Percentiles rank a stretch among this genome's conserved stretches.
Conservation (phyloP, 2,797 vertebrate species). For the Coregonus suidteri region DNA sequence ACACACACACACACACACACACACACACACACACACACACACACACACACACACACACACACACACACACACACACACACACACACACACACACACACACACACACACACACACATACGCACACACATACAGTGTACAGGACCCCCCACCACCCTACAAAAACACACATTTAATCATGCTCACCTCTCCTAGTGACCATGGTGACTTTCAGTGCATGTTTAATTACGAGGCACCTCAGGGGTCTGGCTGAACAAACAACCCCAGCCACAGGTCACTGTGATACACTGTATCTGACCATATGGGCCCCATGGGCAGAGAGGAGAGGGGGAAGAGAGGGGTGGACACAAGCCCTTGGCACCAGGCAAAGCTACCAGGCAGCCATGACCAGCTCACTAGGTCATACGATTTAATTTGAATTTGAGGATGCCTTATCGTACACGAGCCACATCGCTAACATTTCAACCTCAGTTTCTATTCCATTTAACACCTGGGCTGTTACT, state of each 20-base stretch:
- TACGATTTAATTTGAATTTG: constrained; percentile 56
- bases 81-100: too few relatives aligned
- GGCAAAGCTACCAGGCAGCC: constrained; percentile 27
- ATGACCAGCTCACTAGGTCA: constrained; percentile 17
- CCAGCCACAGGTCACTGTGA: constrained; percentile 57
- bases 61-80: background rate
- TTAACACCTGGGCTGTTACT: constrained; percentile 56
- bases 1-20: background rate
- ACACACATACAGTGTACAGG: constrained; percentile 9
- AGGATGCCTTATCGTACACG: constrained; percentile 63
- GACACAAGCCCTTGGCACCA: constrained; percentile 28
- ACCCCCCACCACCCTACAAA: constrained; percentile 4
- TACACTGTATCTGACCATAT: constrained; percentile 57
- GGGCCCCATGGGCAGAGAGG: constrained; percentile 34
- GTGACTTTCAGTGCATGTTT: constrained; percentile 67
- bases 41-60: background rate
- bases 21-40: background rate
- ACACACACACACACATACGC: background rate
- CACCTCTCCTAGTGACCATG: constrained; percentile 52
- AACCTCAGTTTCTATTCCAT: constrained; percentile 67
- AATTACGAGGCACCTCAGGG: constrained; percentile 58
- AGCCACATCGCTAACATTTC: constrained; percentile 57
- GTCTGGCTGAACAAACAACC: constrained; percentile 61
- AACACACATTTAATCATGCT: constrained; percentile 60
- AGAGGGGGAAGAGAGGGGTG: constrained; percentile 29